These are phyloP conservation scores for Hemicrepidius hirtus DNA, from an alignment of 2,888 invertebrate genomes.

Conservation along the genomic window DNA sequence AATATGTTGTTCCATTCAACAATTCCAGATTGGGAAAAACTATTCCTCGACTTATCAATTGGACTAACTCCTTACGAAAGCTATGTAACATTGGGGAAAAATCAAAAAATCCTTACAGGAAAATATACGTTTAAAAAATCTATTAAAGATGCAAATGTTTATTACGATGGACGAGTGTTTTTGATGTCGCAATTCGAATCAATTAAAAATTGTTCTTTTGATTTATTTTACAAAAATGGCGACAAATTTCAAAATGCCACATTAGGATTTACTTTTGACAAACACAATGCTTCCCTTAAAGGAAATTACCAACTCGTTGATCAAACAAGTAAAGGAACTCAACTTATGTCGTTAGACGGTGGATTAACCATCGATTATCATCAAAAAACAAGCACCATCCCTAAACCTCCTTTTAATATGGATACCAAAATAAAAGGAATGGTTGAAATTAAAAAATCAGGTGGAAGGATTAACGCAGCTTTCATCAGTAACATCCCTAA, in stretches of 20 bases:
- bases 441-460: background rate
- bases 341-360: slow-evolving; percentile 10
- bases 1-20: slow-evolving; percentile 16
- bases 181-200: slow-evolving; percentile 16
- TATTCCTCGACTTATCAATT: slow-evolving; percentile 6
- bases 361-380: background rate
- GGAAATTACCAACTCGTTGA: slow-evolving; percentile 21
- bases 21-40: slow-evolving; percentile 33
- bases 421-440: slow-evolving; percentile 2
- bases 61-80: slow-evolving; percentile 15
- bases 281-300: slow-evolving; percentile 5
- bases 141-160: background rate
- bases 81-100: slow-evolving; percentile 33
- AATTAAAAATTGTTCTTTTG: slow-evolving; percentile 29
- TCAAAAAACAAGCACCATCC: background rate
- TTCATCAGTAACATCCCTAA: slow-evolving; percentile 25
- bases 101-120: slow-evolving; percentile 16
- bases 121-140: slow-evolving; percentile 8
- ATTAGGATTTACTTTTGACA: background rate
- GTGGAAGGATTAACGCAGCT: slow-evolving; percentile 3
- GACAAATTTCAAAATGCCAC: slow-evolving; percentile 11
- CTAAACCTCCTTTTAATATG: background rate
- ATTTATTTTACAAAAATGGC: slow-evolving; percentile 12
- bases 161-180: background rate
- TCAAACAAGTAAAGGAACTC: slow-evolving; percentile 6